These are phyloP conservation scores for Zaprionus ornatus DNA, from an alignment of 1,140 invertebrate species.

Conservation along the genomic window DNA sequence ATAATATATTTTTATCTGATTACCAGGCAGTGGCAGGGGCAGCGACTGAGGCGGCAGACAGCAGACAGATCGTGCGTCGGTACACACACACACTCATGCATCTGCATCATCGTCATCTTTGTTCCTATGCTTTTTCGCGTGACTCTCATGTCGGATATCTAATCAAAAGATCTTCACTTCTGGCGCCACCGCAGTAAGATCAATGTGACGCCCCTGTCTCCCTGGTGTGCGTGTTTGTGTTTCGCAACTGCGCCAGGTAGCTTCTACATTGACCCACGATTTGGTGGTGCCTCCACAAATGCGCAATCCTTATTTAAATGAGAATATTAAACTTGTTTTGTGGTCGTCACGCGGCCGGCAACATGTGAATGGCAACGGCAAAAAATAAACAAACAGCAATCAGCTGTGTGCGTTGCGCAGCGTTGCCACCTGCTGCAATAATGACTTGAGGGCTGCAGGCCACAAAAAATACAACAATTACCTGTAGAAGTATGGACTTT, in stretches of 20 bases:
- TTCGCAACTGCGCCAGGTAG: constrained; percentile 9
- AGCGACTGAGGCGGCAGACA: constrained; percentile 40
- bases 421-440: constrained; percentile 11
- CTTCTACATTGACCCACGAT: background rate
- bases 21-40: constrained; percentile 32
- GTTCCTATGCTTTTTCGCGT: constrained; percentile 63
- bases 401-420: constrained; percentile 24
- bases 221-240: constrained; percentile 8
- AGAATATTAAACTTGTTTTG: constrained; percentile 20
- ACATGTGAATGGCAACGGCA: constrained; percentile 33
- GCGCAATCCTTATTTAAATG: constrained; percentile 18
- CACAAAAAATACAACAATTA: background rate
- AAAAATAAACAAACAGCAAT: constrained; percentile 34
- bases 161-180: constrained; percentile 57
- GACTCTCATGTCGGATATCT: constrained; percentile 70
- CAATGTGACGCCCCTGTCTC: constrained; percentile 42
- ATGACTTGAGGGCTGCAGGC: background rate
- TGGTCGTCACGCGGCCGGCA: constrained; percentile 2
- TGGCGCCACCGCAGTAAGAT: constrained; percentile 45
- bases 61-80: constrained; percentile 59
- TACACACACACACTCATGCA: constrained; percentile 42
- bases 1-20: constrained; percentile 81
- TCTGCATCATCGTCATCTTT: constrained; percentile 49
- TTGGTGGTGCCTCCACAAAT: background rate
- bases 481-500: too few species aligned